These are phyloP conservation scores for Forbesichthys papilliferus DNA, from an alignment of 2,113 vertebrate species.

Conservation along the genomic window DNA sequence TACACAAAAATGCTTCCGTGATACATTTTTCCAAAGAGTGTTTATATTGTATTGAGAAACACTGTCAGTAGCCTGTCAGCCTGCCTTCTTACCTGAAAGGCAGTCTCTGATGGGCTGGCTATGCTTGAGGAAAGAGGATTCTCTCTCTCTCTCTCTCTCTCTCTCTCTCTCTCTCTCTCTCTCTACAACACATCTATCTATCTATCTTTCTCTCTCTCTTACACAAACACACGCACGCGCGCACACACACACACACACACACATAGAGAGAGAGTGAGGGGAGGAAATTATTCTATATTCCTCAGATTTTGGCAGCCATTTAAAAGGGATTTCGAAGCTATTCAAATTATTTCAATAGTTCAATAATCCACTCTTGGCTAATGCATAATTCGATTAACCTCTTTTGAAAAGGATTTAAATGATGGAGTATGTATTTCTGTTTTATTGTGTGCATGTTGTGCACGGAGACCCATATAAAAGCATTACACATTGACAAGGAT, in stretches of 20 bases:
- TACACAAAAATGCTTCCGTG: no score
- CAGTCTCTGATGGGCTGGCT: not conserved
- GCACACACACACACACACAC: not conserved
- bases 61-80: no score
- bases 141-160: not conserved
- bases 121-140: conserved; percentile 1
- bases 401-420: conserved; percentile 27
- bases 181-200: no score
- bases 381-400: conserved; percentile 32
- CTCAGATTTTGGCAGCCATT: conserved; percentile 9
- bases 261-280: not conserved
- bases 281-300: not conserved
- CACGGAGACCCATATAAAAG: not conserved
- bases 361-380: conserved; percentile 21
- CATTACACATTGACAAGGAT: not conserved
- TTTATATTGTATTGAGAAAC: not conserved
- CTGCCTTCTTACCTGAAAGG: not conserved
- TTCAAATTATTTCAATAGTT: conserved; percentile 5
- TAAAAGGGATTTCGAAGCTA: not conserved
- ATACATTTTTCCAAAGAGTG: no score
- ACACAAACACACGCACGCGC: no score
- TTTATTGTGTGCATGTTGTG: no score
- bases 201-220: no score
- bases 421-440: not conserved
- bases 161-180: no score